Base-by-base conservation (phyloP, 2,888 invertebrate genomes). In the Sthenelais limicola region DNA sequence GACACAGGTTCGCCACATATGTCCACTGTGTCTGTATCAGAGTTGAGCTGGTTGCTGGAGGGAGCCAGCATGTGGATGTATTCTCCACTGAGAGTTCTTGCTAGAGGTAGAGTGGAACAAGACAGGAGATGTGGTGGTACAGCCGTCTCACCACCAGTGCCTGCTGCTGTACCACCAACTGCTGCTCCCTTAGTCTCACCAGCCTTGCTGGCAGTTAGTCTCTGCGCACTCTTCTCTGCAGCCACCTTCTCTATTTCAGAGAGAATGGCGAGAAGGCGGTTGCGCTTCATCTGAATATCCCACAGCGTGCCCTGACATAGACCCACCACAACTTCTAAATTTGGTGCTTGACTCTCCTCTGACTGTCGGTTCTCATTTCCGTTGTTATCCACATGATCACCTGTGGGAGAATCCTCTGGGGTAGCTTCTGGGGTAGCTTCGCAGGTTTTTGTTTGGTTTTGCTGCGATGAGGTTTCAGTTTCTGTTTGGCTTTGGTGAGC, bases 201-300 rank as follows among this genome's bases (percentile, higher is more conserved):
- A 12, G n/a, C 43, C 9, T 43, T 15, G 9, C 43, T 5, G 7
- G 21, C 24, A n/a, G 49, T 49, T 49, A 21, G 49, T n/a, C 49
- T 7, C 26, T 2, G 35, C 38, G 24, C 26, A 62, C 18, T 62
- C 38, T 62, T 35, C 26, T 62, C 62, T 4, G 35, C 21, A 9
- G 62, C 62, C 4, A 62, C 62, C 26, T 38, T 35, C 62, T 62
- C 62, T 7, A 62, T n/a, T 24, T 38, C 38, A 7, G 35, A 35
- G 26, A 62, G 24, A 9, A 62, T n/a, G 35, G 62, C 62, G 3
- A 62, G 12, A 21, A 62, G 38, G 2, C 62, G 52, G 80, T 79
- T 0, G 72, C 81, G 0, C 54, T 81, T 33, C 82, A 84, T 69
- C 77, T 83, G 62, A 79, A 82, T 0, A 79, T 82, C 35, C 79